Evolutionary conservation across 2,888 invertebrate species (phyloP), one percentile per base, ranked within the genome.

Genomic region (Monopis laevigella): DNA sequence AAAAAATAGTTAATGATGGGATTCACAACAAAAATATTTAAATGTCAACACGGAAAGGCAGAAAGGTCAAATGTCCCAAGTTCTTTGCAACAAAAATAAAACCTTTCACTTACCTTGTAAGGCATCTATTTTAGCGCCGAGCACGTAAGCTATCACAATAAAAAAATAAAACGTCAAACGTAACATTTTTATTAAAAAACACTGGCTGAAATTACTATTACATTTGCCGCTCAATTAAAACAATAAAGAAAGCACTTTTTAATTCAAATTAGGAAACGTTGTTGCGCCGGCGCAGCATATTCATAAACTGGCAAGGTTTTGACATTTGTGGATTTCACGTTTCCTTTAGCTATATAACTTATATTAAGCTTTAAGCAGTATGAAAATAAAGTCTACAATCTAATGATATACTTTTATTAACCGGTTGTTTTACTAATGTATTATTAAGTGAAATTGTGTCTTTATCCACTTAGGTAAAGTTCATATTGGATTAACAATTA

Each of bases 81-180:
- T 39, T 27, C 27, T 13, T 26, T 39, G 16, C 13, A 29, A 16
- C 17, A 8, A 24, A 39, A 21, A 39, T 13, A 28, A 12, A 26
- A 18, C 19, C 74, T 74, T 74, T 77, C 73, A 74, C 77, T 77
- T 48, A 75, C 75, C 77, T 42, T 64, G n/a, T n/a, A n/a, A n/a
- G n/a, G n/a, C n/a, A n/a, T n/a, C n/a, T n/a, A n/a, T n/a, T n/a
- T n/a, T n/a, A n/a, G n/a, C 71, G 69, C 53, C 74, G 73, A 66
- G 51, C 44, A 65, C 58, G 40, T 62, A 52, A 44, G 60, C 59
- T 54, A 65, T 54, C 17, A 57, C 49, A 45, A 57, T 50, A 46
- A 61, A 50, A 48, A 51, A 52, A 57, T 50, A 47, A 62, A 57
- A 39, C 68, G 53, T 58, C 52, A 54, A 45, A 51, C 53, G 43